Conservation (phyloP, 2,797 vertebrate genomes). For the Eulemur albifrons region DNA sequence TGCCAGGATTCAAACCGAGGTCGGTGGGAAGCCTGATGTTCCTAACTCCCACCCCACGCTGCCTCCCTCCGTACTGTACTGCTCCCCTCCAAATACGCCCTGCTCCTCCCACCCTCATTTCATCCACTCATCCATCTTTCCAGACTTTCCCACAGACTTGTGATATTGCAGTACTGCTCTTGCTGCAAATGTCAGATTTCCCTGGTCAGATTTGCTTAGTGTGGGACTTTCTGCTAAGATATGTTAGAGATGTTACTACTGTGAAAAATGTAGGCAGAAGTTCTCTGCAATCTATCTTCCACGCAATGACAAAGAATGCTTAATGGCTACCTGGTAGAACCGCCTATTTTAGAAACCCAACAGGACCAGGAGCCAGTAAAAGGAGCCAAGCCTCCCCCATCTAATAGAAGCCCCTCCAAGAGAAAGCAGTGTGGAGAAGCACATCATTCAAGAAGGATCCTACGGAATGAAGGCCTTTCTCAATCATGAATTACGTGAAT, state of each 20-base stretch:
- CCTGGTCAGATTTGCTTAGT: background rate
- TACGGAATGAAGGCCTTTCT: background rate
- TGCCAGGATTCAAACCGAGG: background rate
- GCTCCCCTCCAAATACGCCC: background rate
- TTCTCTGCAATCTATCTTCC: background rate
- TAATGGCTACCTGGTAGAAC: background rate
- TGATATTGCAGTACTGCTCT: background rate
- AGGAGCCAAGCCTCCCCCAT: background rate
- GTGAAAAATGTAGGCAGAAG: background rate
- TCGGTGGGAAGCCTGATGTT: background rate
- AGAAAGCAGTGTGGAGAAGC: background rate
- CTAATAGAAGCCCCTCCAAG: background rate
- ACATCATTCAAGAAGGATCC: background rate
- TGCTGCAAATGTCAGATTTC: background rate
- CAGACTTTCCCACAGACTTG: background rate
- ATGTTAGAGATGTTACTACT: background rate
- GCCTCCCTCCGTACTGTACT: background rate
- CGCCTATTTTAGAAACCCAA: background rate
- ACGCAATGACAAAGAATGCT: background rate
- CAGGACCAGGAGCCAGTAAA: background rate
- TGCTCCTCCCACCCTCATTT: accelerated
- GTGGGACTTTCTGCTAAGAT: constrained; percentile 11
- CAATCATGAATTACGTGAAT: background rate
- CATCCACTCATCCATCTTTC: background rate
- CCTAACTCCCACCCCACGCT: too few species aligned